phyloP scores from a whole-genome alignment of 2,797 vertebrate species.

The Phrynocephalus forsythii region DNA sequence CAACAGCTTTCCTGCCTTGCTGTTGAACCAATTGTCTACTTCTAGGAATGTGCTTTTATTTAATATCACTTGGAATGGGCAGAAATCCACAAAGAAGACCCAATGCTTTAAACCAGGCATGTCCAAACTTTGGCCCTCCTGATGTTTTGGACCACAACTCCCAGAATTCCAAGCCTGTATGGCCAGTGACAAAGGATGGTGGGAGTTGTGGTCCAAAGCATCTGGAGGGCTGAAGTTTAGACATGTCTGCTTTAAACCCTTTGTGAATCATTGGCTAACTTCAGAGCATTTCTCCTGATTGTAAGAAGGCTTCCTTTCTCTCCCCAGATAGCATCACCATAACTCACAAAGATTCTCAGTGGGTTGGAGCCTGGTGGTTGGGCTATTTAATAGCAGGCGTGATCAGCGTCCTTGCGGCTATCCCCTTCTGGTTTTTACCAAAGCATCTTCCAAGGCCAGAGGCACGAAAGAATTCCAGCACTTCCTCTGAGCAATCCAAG shows the following conservation, averaged over 20 bases:
- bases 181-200: no score
- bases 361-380: constrained; percentile 98
- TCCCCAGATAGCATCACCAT: constrained; percentile 84
- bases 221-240: no score
- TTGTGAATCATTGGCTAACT: not conserved
- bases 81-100: not conserved
- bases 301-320: not conserved
- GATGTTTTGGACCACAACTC: no score
- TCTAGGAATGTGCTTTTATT: no score
- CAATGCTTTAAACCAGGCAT: no score
- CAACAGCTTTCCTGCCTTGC: no score
- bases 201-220: no score
- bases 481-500: constrained; percentile 84
- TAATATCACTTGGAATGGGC: no score
- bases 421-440: constrained; percentile 95
- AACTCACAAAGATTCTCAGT: constrained; percentile 86
- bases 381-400: constrained; percentile 90
- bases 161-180: no score
- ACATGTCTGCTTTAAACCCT: no score
- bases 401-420: constrained; percentile 85
- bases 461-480: constrained; percentile 77
- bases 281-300: not conserved
- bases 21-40: no score
- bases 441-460: constrained; percentile 82
- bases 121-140: no score